A percentile compares a stretch with the other conserved stretches of the same genome.
Evolutionary conservation across 2,888 invertebrate species (phyloP).

Genomic region (Lepidochitona cinerea): DNA sequence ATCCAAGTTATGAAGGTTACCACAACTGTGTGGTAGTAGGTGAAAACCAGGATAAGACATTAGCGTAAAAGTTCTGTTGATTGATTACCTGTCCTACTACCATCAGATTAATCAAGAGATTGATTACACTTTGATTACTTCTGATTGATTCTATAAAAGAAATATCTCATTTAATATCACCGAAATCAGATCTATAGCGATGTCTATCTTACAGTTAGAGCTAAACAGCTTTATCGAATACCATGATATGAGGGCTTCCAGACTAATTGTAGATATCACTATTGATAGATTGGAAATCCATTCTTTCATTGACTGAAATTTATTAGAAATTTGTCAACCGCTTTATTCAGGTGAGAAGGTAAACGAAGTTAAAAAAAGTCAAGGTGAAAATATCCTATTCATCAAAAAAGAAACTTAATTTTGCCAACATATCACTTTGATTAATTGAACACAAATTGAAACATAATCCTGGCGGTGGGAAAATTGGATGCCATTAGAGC

Average conservation of each 20-base stretch:
- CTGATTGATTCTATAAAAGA: not conserved
- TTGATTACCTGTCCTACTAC: not conserved
- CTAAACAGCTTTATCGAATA: too few species aligned
- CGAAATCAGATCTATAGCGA: not conserved
- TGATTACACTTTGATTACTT: constrained; percentile 6
- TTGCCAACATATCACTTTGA: not conserved
- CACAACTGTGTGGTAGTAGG: too few species aligned
- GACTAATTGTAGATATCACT: too few species aligned
- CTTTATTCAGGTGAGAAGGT: not conserved
- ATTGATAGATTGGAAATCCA: too few species aligned
- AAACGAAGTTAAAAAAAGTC: not conserved
- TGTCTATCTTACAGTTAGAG: not conserved
- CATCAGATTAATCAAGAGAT: constrained; percentile 1
- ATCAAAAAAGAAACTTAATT: not conserved
- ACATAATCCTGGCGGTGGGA: too few species aligned
- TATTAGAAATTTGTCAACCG: not conserved
- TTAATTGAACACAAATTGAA: not conserved
- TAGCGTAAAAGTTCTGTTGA: not conserved
- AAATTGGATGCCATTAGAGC: too few species aligned
- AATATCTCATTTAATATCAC: constrained; percentile 1
- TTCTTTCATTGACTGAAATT: too few species aligned
- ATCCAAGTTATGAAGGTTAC: too few species aligned
- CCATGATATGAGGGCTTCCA: too few species aligned
- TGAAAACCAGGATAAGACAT: constrained; percentile 5
- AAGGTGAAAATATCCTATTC: not conserved